phyloP scores from a whole-genome alignment of 2,113 vertebrate species.

The Mustelus asterias region DNA sequence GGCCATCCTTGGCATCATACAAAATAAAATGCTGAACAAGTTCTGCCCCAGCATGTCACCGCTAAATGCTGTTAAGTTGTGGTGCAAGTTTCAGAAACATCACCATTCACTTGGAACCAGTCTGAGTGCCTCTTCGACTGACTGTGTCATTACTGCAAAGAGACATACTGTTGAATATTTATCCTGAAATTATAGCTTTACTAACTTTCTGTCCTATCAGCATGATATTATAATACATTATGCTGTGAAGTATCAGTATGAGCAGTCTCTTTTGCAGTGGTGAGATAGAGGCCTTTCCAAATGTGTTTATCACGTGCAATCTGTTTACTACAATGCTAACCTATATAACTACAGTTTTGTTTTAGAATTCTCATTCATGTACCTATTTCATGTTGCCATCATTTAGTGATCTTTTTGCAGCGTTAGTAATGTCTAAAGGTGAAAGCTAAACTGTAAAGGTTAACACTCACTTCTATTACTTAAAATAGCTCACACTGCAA shows the following conservation, averaged over 20 bases:
- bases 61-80: neutral
- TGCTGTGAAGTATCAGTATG: neutral
- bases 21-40: neutral
- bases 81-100: neutral
- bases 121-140: neutral
- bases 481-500: neutral
- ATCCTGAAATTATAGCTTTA: neutral
- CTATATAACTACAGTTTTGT: neutral
- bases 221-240: too few species aligned
- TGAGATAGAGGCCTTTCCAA: neutral
- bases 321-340: neutral
- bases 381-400: neutral
- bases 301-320: neutral
- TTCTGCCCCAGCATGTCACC: neutral
- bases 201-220: neutral
- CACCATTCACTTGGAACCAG: neutral
- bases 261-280: neutral
- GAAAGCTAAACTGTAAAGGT: neutral
- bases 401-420: neutral
- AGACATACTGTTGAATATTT: neutral
- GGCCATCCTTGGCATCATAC: neutral
- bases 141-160: neutral
- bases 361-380: too few species aligned
- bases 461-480: neutral
- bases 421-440: neutral